Evolutionary conservation across 2,888 invertebrate species (phyloP).

Genomic region (Thelaira solivaga): DNA sequence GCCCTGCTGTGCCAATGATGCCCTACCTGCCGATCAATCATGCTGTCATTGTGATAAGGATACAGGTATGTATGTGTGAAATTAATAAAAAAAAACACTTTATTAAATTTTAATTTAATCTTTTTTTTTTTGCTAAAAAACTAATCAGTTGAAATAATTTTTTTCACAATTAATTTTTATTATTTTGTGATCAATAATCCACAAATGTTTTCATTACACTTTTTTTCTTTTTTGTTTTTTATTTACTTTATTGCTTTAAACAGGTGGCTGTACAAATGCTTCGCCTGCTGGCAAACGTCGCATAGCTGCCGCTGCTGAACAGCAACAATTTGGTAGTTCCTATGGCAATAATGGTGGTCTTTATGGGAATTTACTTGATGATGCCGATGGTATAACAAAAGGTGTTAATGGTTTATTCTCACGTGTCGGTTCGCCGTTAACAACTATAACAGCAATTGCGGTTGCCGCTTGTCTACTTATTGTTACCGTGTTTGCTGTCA

Average conservation of each 20-base stretch:
- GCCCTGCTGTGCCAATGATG: slow-evolving; percentile 82
- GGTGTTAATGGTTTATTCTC: slow-evolving; percentile 70
- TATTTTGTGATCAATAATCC: neutral
- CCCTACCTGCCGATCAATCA: slow-evolving; percentile 77
- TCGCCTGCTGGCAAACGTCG: slow-evolving; percentile 86
- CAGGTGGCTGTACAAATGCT: slow-evolving; percentile 85
- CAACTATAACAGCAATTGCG: slow-evolving; percentile 82
- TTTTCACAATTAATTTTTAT: neutral
- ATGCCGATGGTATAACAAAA: slow-evolving; percentile 55
- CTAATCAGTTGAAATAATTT: neutral
- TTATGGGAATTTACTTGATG: slow-evolving; percentile 64
- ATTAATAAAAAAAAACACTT: neutral
- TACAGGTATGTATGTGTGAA: slow-evolving; percentile 78
- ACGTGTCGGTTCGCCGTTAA: slow-evolving; percentile 78
- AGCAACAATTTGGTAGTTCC: slow-evolving; percentile 71
- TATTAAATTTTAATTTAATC: neutral
- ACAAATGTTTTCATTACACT: neutral
- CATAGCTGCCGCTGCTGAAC: slow-evolving; percentile 80
- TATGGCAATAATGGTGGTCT: slow-evolving; percentile 66
- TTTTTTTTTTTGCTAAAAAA: no score
- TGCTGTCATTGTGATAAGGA: slow-evolving; percentile 85
- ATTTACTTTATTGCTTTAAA: neutral
- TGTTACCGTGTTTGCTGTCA: slow-evolving; percentile 83
- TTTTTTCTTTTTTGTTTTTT: neutral
- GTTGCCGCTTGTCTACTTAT: slow-evolving; percentile 84